Conservation (phyloP, 2,113 vertebrate genomes). For the Amphiprion ocellaris region DNA sequence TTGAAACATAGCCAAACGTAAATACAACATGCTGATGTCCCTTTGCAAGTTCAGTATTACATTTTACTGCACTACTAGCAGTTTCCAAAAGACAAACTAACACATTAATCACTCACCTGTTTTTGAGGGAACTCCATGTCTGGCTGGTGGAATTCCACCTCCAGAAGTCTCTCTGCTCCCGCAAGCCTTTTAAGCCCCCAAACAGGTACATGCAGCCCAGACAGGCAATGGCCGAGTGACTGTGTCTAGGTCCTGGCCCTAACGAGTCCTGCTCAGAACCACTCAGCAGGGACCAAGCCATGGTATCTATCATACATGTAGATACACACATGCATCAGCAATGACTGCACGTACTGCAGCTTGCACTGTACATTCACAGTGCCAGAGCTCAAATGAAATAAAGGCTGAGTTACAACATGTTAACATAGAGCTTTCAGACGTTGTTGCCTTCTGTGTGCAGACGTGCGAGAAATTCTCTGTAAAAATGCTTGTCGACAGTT, state of each 20-base stretch:
- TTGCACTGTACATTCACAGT: neutral
- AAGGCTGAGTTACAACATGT: too few species aligned
- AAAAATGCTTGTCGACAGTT: too few species aligned
- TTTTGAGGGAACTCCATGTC: constrained; percentile 87
- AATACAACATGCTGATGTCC: too few species aligned
- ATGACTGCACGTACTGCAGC: neutral
- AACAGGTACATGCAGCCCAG: constrained; percentile 88
- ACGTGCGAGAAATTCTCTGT: too few species aligned
- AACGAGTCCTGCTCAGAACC: constrained; percentile 40
- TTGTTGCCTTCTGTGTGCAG: too few species aligned
- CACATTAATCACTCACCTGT: constrained; percentile 78
- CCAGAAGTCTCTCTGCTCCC: constrained; percentile 91
- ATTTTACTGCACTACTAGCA: too few species aligned
- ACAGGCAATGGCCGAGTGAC: constrained; percentile 86
- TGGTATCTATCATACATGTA: constrained; percentile 78
- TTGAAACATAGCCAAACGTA: too few species aligned
- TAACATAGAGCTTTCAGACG: too few species aligned
- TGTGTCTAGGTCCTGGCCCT: constrained; percentile 87
- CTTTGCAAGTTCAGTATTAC: too few species aligned
- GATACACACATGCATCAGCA: neutral
- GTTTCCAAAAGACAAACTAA: too few species aligned
- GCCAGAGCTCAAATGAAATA: too few species aligned
- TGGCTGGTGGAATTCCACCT: constrained; percentile 84
- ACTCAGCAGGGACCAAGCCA: constrained; percentile 81
- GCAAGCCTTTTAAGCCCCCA: constrained; percentile 87